Base-by-base conservation (phyloP, 1,140 invertebrate species). In the Ceratoteleas bidentatus region DNA sequence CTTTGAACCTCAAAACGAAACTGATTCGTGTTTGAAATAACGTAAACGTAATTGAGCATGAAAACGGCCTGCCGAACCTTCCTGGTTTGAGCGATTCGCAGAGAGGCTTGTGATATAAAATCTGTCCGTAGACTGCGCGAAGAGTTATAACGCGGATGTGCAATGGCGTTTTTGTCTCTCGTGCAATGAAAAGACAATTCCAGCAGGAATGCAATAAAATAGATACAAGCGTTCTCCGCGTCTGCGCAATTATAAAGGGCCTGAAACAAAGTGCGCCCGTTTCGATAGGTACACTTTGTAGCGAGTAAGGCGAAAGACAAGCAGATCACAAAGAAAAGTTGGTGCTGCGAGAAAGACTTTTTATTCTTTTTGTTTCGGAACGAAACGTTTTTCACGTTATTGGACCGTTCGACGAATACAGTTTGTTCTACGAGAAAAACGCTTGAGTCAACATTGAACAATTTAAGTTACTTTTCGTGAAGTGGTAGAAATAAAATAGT, bases 131-230 rank as follows among this genome's bases (percentile, higher is more conserved):
- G 69, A 56, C 50, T 62, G 40, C 0, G 13, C 6, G 32, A 60
- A 60, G 52, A 73, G 24, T 62, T 56, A 56, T 6, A 56, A 64
- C 52, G 15, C 58, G 69, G 58, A 64, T 64, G 52, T 64, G 15
- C 50, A 62, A 62, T 62, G 24, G 47, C 8, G 68, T 61, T 72
- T 72, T 72, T 72, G 57, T 72, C 57, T 72, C 62, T 54, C 16
- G 58, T 9, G 57, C 68, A 73, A 62, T 60, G 50, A 62, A 73
- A 73, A 73, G 43, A 73, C 58, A 64, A 64, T 56, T 73, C 36
- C 24, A 34, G 34, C 53, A 57, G 66, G 66, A 70, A 70, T 70
- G 66, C 56, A 70, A 70, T 70, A 70, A 72, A 72, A 72, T 72
- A 47, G 24, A 34, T 2, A 16, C 45, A 60, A 70, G 56, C 16